phyloP scores from a whole-genome alignment of 2,113 vertebrate species.

The Dasyornis broadbenti region DNA sequence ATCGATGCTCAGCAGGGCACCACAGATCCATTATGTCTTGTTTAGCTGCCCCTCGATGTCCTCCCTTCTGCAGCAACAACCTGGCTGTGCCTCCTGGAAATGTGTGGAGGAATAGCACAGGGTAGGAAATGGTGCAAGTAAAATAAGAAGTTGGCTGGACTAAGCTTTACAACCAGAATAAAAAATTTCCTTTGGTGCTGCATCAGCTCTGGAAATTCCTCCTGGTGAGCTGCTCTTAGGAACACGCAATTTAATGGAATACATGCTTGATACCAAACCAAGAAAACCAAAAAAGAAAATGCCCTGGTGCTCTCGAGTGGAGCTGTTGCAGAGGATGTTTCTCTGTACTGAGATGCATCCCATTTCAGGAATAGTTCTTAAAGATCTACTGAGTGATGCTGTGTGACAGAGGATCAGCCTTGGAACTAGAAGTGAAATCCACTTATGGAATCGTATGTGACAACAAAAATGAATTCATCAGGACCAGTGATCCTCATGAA shows the following conservation, averaged over 20 bases:
- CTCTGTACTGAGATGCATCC: background rate
- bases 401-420: constrained; percentile 25
- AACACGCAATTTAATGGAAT: background rate
- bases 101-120: background rate
- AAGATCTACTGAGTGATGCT: background rate
- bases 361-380: background rate
- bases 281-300: background rate
- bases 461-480: constrained; percentile 63
- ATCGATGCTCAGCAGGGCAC: background rate
- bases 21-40: background rate
- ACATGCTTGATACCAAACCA: background rate
- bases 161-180: background rate
- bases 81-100: background rate
- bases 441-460: constrained; percentile 31
- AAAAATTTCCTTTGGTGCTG: background rate
- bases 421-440: constrained; percentile 19
- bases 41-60: background rate
- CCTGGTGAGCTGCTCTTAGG: background rate
- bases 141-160: background rate
- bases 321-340: background rate
- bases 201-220: background rate
- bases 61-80: background rate
- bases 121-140: background rate
- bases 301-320: fast-evolving
- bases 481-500: constrained; percentile 33